Conservation (phyloP, 2,797 vertebrate species). For the Gymnodraco acuticeps region DNA sequence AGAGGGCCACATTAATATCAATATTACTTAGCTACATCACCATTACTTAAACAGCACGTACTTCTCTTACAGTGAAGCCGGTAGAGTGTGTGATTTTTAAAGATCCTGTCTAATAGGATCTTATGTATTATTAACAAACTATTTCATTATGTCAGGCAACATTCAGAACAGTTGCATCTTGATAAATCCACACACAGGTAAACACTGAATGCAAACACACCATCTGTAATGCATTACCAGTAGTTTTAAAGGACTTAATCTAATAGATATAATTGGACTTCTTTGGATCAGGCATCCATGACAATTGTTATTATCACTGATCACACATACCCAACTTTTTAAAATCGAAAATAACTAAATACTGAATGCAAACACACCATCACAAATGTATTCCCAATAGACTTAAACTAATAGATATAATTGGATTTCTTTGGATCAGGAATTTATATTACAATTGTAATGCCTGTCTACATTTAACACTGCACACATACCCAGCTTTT, state of each 20-base stretch:
- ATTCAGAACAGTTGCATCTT: background rate
- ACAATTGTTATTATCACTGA: no score
- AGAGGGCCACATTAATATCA: constrained; percentile 28
- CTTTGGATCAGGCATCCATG: background rate
- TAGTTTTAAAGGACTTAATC: background rate
- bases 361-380: no score
- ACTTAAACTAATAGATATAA: no score
- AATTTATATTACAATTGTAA: background rate
- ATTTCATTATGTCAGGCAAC: background rate
- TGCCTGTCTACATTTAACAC: no score
- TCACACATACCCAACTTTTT: background rate
- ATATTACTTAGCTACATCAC: constrained; percentile 23
- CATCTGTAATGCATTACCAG: background rate
- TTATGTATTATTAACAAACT: background rate
- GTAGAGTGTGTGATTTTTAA: constrained; percentile 10
- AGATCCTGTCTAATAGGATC: background rate
- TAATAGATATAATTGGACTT: background rate
- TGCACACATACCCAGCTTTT: background rate
- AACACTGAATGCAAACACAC: background rate
- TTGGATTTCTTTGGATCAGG: background rate
- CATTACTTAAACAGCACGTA: constrained; percentile 31
- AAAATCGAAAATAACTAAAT: background rate
- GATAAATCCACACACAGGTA: constrained; percentile 16
- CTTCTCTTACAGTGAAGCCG: constrained; percentile 11
- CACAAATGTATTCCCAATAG: no score